These are phyloP conservation scores for Calliopum simillimum DNA, from an alignment of 2,888 invertebrate species.

Conservation along the genomic window DNA sequence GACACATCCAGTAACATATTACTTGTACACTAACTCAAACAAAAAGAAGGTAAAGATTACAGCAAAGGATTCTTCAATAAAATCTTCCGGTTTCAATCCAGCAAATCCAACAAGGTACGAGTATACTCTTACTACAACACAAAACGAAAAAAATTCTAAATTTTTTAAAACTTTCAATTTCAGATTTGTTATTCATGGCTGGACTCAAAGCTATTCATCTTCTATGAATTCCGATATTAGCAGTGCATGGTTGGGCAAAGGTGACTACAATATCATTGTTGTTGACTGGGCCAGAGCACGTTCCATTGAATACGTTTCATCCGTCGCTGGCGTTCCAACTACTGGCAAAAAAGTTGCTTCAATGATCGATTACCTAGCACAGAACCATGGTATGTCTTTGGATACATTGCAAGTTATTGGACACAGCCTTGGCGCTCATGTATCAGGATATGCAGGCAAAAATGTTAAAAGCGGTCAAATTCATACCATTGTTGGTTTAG, in stretches of 20 bases:
- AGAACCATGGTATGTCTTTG: constrained; percentile 68
- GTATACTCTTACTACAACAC: too few species aligned
- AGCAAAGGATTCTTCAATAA: too few species aligned
- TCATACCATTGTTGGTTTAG: constrained; percentile 71
- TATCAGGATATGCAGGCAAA: constrained; percentile 73
- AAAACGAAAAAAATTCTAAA: too few species aligned
- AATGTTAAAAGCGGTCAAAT: constrained; percentile 70
- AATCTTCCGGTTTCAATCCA: too few species aligned
- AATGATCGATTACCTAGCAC: constrained; percentile 65
- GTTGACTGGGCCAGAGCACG: constrained; percentile 73
- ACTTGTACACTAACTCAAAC: too few species aligned
- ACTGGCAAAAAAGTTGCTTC: constrained; percentile 58
- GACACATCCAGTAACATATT: too few species aligned
- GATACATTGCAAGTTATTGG: constrained; percentile 70
- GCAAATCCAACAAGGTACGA: too few species aligned
- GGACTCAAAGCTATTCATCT: constrained; percentile 68
- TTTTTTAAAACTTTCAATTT: too few species aligned
- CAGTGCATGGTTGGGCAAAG: constrained; percentile 70
- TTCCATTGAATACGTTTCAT: constrained; percentile 70
- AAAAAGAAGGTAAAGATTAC: too few species aligned
- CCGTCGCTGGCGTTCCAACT: constrained; percentile 65
- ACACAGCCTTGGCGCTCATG: constrained; percentile 73
- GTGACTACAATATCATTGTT: constrained; percentile 72
- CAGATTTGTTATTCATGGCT: constrained; percentile 69
- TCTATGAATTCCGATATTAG: constrained; percentile 55